A percentile compares a stretch with the other conserved stretches of the same genome.
Conservation (phyloP, 2,113 vertebrate genomes). For the Crotophaga sulcirostris region DNA sequence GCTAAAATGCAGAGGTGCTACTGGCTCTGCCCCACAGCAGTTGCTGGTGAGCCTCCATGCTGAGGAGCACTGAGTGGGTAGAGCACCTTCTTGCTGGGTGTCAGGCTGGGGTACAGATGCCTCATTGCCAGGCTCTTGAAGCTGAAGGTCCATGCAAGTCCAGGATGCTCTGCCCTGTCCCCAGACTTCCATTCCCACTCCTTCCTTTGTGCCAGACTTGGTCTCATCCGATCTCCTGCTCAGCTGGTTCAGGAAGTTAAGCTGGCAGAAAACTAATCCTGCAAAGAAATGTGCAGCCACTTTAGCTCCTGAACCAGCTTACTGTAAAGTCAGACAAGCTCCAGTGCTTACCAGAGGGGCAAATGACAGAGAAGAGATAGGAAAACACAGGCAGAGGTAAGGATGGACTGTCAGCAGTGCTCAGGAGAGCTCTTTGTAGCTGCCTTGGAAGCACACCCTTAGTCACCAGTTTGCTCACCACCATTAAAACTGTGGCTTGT, state of each 20-base stretch:
- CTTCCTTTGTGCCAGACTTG: not conserved
- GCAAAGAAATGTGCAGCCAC: not conserved
- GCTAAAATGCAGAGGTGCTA: not conserved
- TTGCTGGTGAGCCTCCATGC: not conserved
- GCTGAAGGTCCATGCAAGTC: not conserved
- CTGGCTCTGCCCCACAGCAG: not conserved
- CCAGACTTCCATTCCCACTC: not conserved
- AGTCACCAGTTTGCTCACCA: not conserved
- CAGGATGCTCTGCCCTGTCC: not conserved
- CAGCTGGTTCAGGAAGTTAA: not conserved
- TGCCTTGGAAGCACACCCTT: not conserved
- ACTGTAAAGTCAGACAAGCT: not conserved
- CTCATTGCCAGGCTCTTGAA: not conserved
- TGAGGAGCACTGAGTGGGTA: not conserved
- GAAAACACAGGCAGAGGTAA: not conserved
- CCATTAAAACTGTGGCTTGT: not conserved
- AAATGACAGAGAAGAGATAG: accelerated
- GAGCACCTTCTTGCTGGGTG: not conserved
- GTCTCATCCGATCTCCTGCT: not conserved
- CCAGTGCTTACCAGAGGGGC: not conserved
- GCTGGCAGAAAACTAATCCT: not conserved
- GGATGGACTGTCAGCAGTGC: not conserved
- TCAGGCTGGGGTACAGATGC: too few species aligned
- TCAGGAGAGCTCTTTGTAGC: not conserved
- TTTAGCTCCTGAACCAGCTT: not conserved